These are phyloP conservation scores for Drosophila sucinea DNA, from an alignment of 1,140 invertebrate genomes.

Conservation along the genomic window DNA sequence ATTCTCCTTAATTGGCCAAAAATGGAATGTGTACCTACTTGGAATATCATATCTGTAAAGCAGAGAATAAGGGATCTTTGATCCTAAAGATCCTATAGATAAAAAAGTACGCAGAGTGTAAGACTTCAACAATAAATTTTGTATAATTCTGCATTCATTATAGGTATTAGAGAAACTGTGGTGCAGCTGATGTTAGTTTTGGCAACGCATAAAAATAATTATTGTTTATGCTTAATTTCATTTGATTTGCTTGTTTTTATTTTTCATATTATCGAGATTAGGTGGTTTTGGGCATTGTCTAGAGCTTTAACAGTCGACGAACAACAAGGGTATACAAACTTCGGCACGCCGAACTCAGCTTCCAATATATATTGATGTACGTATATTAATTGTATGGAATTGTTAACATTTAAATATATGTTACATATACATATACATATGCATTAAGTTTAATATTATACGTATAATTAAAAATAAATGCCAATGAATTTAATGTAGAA, in stretches of 20 bases:
- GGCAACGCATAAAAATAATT: too few relatives aligned
- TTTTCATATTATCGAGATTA: background rate
- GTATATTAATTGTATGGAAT: slow-evolving; percentile 1
- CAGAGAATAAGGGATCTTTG: background rate
- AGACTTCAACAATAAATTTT: too few relatives aligned
- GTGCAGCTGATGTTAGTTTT: too few relatives aligned
- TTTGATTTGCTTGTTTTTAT: background rate
- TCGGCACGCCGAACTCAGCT: background rate
- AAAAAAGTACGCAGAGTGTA: too few relatives aligned
- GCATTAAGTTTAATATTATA: slow-evolving; percentile 13
- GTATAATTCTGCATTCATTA: too few relatives aligned
- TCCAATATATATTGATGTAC: background rate
- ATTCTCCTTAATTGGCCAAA: slow-evolving; percentile 44
- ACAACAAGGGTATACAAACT: slow-evolving; percentile 1
- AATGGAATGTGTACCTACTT: background rate
- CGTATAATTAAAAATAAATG: slow-evolving; percentile 3
- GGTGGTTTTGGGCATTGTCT: background rate
- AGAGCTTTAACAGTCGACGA: slow-evolving; percentile 1
- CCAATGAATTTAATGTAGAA: slow-evolving; percentile 25
- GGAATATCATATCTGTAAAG: background rate
- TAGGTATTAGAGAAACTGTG: too few relatives aligned
- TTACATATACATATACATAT: background rate
- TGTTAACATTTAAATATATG: slow-evolving; percentile 1
- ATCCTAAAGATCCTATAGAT: background rate
- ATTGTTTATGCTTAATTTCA: background rate